Conservation (phyloP, 2,797 vertebrate species). For the Falco rusticolus region DNA sequence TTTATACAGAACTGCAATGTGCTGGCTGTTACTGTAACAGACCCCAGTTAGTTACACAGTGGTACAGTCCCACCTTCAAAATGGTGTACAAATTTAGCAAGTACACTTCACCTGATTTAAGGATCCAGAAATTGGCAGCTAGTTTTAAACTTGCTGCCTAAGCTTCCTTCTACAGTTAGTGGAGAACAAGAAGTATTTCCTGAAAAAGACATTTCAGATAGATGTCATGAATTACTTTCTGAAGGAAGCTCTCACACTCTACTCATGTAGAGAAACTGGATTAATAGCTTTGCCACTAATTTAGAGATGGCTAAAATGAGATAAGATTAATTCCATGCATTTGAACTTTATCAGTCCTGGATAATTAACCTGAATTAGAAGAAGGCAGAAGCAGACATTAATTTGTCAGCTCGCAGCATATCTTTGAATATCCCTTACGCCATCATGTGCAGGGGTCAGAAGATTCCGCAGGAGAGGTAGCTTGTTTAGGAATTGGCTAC, state of each 20-base stretch:
- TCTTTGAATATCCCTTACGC: background rate
- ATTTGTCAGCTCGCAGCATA: background rate
- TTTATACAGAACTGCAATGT: background rate
- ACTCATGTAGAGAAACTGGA: background rate
- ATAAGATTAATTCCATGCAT: background rate
- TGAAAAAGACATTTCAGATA: background rate
- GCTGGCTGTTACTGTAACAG: fast-evolving
- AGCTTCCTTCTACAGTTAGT: background rate
- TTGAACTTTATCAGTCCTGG: background rate
- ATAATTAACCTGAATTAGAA: slow-evolving; percentile 39
- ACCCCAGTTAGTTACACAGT: no score
- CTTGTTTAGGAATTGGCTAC: background rate
- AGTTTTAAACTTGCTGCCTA: background rate
- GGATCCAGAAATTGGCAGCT: background rate
- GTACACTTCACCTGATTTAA: background rate
- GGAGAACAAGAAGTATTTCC: background rate
- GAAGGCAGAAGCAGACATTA: background rate
- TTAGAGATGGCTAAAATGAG: background rate
- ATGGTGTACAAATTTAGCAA: background rate
- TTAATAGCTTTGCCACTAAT: background rate
- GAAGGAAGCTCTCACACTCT: background rate
- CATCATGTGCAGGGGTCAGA: background rate
- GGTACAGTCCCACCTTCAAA: background rate
- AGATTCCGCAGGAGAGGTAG: background rate
- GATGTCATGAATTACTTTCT: background rate